Evolutionary conservation across 2,113 vertebrate genomes (phyloP).

Genomic region (Pteruthius melanotis): DNA sequence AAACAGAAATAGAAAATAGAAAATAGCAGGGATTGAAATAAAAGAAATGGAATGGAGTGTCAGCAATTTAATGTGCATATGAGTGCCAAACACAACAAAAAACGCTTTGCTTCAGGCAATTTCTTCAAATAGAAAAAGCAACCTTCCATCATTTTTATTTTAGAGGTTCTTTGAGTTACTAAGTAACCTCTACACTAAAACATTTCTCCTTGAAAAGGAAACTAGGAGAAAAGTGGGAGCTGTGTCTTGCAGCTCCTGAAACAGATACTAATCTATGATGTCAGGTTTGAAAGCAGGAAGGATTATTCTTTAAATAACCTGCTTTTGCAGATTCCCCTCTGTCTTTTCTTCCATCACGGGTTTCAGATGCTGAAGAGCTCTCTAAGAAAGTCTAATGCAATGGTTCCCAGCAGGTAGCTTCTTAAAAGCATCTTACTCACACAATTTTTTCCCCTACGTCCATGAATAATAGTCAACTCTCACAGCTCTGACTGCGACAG

Average conservation of each 20-base stretch:
- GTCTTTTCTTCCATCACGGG: background rate
- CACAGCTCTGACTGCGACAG: background rate
- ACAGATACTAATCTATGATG: background rate
- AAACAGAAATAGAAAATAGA: background rate
- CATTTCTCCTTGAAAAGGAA: background rate
- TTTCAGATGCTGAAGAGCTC: background rate
- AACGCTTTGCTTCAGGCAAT: background rate
- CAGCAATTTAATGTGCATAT: background rate
- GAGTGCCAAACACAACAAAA: background rate
- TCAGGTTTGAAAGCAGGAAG: background rate
- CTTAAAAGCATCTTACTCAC: background rate
- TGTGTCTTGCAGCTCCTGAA: background rate
- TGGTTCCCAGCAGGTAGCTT: background rate
- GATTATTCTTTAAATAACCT: background rate
- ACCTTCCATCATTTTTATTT: background rate
- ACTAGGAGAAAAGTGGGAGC: background rate
- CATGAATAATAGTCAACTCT: background rate
- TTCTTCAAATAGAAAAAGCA: background rate
- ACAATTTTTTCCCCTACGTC: background rate
- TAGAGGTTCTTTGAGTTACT: background rate
- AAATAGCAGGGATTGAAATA: background rate
- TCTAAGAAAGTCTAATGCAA: background rate
- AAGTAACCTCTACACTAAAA: background rate
- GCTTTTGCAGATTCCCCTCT: background rate
- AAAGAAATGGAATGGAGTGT: background rate